These are phyloP conservation scores for Garrulus glandarius DNA, from an alignment of 2,797 vertebrate species.

Conservation along the genomic window DNA sequence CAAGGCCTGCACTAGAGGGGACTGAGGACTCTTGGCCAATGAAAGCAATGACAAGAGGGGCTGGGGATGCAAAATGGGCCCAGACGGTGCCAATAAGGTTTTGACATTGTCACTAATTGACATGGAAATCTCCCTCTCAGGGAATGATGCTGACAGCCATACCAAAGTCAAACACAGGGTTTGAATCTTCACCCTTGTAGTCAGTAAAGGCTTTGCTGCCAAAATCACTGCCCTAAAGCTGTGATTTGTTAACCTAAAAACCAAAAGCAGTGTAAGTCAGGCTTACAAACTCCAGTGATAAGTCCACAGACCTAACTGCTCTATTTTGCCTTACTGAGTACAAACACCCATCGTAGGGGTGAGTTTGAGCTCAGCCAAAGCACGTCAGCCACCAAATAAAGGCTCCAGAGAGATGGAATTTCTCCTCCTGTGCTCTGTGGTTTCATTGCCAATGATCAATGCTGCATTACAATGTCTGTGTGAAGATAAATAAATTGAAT, in stretches of 20 bases:
- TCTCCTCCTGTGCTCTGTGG: neutral
- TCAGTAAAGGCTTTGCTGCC: neutral
- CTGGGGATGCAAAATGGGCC: constrained; percentile 6
- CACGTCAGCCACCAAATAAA: neutral
- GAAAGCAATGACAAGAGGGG: neutral
- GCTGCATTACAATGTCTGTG: neutral
- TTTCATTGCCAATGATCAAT: neutral
- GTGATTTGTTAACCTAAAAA: neutral
- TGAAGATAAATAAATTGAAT: neutral
- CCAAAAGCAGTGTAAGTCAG: neutral
- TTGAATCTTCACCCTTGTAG: neutral
- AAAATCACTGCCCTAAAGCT: neutral
- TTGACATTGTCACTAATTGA: neutral
- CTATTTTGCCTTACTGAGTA: neutral
- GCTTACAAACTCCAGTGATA: neutral
- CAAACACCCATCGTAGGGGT: neutral
- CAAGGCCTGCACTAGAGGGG: neutral
- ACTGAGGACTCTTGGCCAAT: neutral
- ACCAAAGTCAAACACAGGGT: neutral
- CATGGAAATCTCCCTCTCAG: neutral
- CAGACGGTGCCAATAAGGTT: neutral
- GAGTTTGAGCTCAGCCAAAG: neutral
- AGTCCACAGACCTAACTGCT: neutral
- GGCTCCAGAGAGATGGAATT: neutral
- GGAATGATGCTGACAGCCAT: neutral